These are phyloP conservation scores for Bellardia bayeri DNA, from an alignment of 2,888 invertebrate species.

Conservation along the genomic window DNA sequence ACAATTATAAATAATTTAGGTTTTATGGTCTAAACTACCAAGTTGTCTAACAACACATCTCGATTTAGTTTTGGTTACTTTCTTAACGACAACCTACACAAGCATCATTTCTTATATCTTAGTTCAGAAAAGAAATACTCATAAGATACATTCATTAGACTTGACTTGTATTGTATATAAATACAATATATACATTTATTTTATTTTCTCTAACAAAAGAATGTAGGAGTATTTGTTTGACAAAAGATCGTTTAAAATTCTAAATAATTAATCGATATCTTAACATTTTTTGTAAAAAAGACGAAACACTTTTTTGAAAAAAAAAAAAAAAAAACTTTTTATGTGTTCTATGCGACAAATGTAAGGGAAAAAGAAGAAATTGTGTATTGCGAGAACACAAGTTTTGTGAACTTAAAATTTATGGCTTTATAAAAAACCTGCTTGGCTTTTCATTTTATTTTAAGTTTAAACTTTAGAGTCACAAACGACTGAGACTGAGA, in stretches of 20 bases:
- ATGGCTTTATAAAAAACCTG: conserved; percentile 78
- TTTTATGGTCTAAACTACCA: conserved; percentile 33
- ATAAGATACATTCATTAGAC: not conserved
- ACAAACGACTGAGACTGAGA: conserved; percentile 55
- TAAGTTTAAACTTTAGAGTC: conserved; percentile 62
- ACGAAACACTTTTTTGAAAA: not conserved
- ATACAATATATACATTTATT: conserved; percentile 15
- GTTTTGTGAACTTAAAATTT: conserved; percentile 75
- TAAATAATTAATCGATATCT: conserved; percentile 58
- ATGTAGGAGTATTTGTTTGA: conserved; percentile 27
- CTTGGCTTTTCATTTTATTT: conserved; percentile 68
- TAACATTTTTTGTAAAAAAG: conserved; percentile 46
- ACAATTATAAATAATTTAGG: conserved; percentile 7
- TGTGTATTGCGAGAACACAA: conserved; percentile 71
- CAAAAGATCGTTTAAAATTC: conserved; percentile 56
- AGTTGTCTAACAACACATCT: conserved; percentile 33
- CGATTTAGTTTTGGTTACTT: not conserved
- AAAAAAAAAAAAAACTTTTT: conserved; percentile 29
- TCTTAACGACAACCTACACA: conserved; percentile 25
- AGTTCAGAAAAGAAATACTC: not conserved
- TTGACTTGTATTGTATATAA: not conserved
- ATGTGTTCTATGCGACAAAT: conserved; percentile 64
- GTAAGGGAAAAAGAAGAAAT: conserved; percentile 34
- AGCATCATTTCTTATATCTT: not conserved
- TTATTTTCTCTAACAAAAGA: conserved; percentile 37